These are phyloP conservation scores for Nymphalis urticae DNA, from an alignment of 2,888 invertebrate genomes.

Conservation along the genomic window DNA sequence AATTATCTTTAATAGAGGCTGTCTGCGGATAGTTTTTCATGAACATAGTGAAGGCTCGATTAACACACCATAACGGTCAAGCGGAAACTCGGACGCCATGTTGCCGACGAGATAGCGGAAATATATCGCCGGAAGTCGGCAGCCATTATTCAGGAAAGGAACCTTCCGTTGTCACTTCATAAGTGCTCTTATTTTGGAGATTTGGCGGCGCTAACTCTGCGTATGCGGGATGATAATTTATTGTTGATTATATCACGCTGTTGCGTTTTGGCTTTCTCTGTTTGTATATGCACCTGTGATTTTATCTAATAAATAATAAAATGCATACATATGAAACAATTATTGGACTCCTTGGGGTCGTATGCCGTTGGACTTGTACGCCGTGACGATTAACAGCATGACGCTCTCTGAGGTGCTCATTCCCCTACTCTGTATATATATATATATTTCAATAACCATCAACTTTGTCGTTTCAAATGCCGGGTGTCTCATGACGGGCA, in stretches of 20 bases:
- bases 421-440: too few species aligned
- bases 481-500: too few species aligned
- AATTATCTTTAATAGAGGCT: conserved; percentile 55
- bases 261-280: not conserved
- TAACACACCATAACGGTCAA: conserved; percentile 80
- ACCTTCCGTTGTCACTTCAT: conserved; percentile 72
- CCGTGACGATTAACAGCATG: too few species aligned
- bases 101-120: conserved; percentile 78
- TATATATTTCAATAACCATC: too few species aligned
- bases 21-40: conserved; percentile 71
- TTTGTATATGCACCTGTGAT: too few species aligned
- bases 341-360: too few species aligned
- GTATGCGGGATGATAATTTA: conserved; percentile 28
- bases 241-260: conserved; percentile 2
- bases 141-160: conserved; percentile 77
- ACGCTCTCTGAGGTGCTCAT: too few species aligned
- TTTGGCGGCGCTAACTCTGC: conserved; percentile 19
- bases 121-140: conserved; percentile 78
- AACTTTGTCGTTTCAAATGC: too few species aligned
- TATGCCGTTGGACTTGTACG: too few species aligned
- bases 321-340: too few species aligned
- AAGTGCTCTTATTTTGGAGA: conserved; percentile 64
- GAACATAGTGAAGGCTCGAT: conserved; percentile 75
- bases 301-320: too few species aligned
- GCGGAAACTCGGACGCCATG: conserved; percentile 73